A percentile compares a stretch with the other conserved stretches of the same genome.
Evolutionary conservation across 2,888 invertebrate genomes (phyloP).

Genomic region (Microctonus brassicae): DNA sequence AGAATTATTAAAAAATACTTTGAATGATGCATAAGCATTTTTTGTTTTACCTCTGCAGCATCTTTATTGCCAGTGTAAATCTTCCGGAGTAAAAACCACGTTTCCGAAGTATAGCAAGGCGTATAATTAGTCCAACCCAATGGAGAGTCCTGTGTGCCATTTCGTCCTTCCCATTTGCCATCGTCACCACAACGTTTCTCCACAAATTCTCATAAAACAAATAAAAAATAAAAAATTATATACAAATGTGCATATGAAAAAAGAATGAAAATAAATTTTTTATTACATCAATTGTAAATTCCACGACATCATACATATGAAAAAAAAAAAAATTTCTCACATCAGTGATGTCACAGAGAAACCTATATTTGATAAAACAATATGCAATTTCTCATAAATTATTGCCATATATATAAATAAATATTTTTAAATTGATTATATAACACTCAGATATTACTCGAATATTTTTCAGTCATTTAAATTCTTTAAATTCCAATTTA

Average conservation of each 20-base stretch:
- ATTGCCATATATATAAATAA: no score
- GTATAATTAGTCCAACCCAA: constrained; percentile 89
- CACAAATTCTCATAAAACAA: constrained; percentile 75
- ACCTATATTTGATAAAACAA: not conserved
- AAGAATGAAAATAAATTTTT: not conserved
- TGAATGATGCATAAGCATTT: no score
- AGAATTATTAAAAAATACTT: no score
- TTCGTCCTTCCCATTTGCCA: constrained; percentile 79
- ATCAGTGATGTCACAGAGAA: not conserved
- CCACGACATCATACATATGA: not conserved
- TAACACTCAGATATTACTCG: no score
- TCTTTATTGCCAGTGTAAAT: constrained; percentile 73
- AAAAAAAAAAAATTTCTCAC: not conserved
- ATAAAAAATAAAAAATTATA: constrained; percentile 20
- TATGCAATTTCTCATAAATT: not conserved
- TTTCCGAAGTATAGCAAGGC: constrained; percentile 81
- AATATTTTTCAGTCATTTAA: no score
- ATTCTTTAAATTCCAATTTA: not conserved
- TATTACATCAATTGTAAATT: not conserved
- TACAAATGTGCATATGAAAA: not conserved
- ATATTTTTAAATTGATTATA: no score
- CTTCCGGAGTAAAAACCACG: constrained; percentile 77
- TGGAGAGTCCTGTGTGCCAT: constrained; percentile 59
- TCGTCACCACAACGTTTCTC: constrained; percentile 77
- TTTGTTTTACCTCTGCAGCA: constrained; percentile 70